Percentiles rank a stretch among this genome's conserved stretches.
Conservation (phyloP, 2,888 invertebrate genomes). For the Mamestra brassicae region DNA sequence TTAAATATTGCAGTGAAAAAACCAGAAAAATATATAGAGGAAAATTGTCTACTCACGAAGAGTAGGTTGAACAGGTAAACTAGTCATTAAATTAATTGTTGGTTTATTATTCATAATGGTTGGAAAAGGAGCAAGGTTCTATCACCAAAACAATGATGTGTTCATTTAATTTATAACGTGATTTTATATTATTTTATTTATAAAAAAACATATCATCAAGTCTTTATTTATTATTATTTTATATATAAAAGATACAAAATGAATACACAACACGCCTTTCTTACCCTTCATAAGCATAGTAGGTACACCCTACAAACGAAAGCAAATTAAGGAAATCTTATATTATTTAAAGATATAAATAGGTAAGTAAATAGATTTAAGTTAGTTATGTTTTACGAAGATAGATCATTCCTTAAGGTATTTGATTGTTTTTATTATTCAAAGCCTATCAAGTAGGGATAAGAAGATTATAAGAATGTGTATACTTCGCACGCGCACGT, state of each 20-base stretch:
- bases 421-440: no score
- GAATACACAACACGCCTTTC: not conserved
- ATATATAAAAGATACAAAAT: not conserved
- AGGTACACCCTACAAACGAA: no score
- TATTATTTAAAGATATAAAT: no score
- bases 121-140: conserved; percentile 8
- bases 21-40: not conserved
- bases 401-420: no score
- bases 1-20: conserved; percentile 14
- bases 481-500: no score
- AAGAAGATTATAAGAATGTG: no score
- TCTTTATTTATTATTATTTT: no score
- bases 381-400: no score
- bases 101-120: not conserved
- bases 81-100: not conserved
- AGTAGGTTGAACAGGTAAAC: not conserved
- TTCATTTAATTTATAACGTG: not conserved
- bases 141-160: not conserved
- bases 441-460: no score
- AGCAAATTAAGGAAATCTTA: not conserved
- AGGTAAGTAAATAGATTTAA: no score
- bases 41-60: not conserved
- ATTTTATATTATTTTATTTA: not conserved
- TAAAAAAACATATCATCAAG: no score
- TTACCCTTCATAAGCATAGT: not conserved